Conservation (phyloP, 2,113 vertebrate species). For the Naja naja region DNA sequence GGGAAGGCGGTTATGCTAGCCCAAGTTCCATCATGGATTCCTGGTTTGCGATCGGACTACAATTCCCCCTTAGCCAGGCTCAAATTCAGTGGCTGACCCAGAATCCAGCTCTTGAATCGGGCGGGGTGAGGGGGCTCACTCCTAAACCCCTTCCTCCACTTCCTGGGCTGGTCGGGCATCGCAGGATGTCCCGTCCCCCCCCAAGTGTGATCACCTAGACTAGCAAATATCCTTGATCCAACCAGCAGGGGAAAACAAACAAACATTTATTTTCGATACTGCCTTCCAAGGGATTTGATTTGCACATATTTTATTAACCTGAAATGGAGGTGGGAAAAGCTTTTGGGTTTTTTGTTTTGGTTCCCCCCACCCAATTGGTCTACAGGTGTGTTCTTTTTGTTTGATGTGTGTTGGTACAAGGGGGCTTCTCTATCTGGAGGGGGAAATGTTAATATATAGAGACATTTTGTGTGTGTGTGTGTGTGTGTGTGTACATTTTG, state of each 20-base stretch:
- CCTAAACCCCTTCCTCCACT: not conserved
- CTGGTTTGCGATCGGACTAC: not conserved
- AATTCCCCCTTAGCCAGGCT: not conserved
- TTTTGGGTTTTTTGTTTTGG: not conserved
- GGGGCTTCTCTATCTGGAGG: conserved; percentile 70
- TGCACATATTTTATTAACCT: conserved; percentile 21
- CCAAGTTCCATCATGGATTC: not conserved
- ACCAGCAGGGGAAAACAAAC: not conserved
- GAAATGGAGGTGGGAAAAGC: not conserved
- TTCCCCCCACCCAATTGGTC: conserved; percentile 45
- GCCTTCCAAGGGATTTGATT: conserved; percentile 54
- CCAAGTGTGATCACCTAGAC: not conserved
- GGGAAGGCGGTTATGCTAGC: not conserved
- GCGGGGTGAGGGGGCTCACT: fast-evolving
- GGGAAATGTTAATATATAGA: conserved; percentile 76
- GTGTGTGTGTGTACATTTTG: conserved; percentile 33
- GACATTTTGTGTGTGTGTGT: not conserved
- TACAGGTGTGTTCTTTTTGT: conserved; percentile 2
- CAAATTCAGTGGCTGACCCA: not conserved
- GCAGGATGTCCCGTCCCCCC: not conserved
- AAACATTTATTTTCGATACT: conserved; percentile 42
- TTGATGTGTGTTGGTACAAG: conserved; percentile 74
- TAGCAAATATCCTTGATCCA: not conserved
- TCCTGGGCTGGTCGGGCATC: not conserved
- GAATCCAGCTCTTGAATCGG: too few species aligned